Percentiles rank a stretch among this genome's conserved stretches.
These are phyloP conservation scores for Zaprionus bogoriensis DNA, from an alignment of 2,888 invertebrate species.

Conservation along the genomic window DNA sequence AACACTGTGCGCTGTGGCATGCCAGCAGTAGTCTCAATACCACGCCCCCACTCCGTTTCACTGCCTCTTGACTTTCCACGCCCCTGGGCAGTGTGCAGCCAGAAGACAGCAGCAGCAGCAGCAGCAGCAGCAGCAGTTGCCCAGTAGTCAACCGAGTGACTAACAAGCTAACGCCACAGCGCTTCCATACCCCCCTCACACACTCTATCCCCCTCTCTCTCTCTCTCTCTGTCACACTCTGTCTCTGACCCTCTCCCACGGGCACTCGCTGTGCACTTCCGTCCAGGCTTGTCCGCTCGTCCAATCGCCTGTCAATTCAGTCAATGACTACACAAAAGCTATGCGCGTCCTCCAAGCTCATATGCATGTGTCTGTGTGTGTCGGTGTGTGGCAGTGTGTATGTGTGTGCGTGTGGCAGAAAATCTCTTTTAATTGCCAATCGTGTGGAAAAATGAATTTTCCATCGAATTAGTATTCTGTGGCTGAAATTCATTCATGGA, in stretches of 20 bases:
- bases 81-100: conserved; percentile 19
- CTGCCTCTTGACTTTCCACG: neutral
- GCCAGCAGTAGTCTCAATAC: neutral
- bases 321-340: conserved; percentile 72
- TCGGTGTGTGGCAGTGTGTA: conserved; percentile 17
- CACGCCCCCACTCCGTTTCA: neutral
- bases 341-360: conserved; percentile 44
- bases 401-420: conserved; percentile 58
- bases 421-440: conserved; percentile 82
- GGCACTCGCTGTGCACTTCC: neutral
- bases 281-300: conserved; percentile 8
- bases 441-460: conserved; percentile 83
- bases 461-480: conserved; percentile 83
- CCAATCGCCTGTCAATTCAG: conserved; percentile 69
- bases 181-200: conserved; percentile 11
- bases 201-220: neutral
- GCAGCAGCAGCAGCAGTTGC: conserved; percentile 22
- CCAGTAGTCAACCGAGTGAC: conserved; percentile 45
- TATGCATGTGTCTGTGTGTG: conserved; percentile 23
- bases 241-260: neutral
- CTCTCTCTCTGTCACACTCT: neutral
- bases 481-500: conserved; percentile 82
- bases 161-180: conserved; percentile 48
- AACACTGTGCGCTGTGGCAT: conserved; percentile 45
- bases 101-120: conserved; percentile 21